A percentile compares a stretch with the other conserved stretches of the same genome.
Conservation (phyloP, 2,888 invertebrate genomes). For the Bombyx huttoni region DNA sequence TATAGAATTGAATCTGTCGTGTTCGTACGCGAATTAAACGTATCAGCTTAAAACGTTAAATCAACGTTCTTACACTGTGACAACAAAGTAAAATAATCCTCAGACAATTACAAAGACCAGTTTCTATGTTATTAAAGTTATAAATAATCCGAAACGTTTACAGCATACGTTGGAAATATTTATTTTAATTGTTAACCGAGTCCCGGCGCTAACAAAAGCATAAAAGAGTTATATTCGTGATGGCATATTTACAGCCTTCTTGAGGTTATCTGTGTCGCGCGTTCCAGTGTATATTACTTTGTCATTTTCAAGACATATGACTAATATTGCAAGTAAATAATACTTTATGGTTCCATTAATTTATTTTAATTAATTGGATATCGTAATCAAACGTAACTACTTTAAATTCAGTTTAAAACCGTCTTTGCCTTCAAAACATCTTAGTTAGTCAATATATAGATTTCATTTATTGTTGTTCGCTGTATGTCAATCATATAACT, state of each 20-base stretch:
- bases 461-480: not conserved
- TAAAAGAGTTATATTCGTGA: constrained; percentile 17
- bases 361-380: too few species aligned
- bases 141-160: not conserved
- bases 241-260: constrained; percentile 12
- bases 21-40: not conserved
- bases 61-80: not conserved
- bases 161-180: constrained; percentile 4
- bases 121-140: not conserved
- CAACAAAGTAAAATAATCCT: not conserved
- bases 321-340: too few species aligned
- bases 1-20: not conserved
- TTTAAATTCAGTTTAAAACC: too few species aligned
- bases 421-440: too few species aligned
- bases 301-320: not conserved
- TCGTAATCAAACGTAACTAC: too few species aligned
- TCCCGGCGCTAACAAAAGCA: constrained; percentile 7
- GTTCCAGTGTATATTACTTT: not conserved
- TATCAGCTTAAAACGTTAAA: too few species aligned
- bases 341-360: too few species aligned
- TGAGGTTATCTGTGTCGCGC: not conserved
- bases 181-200: constrained; percentile 11
- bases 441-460: too few species aligned
- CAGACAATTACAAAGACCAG: not conserved
- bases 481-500: not conserved